A percentile compares a stretch with the other conserved stretches of the same genome.
Evolutionary conservation across 2,888 invertebrate species (phyloP).

Genomic region (Drosophila mettleri): DNA sequence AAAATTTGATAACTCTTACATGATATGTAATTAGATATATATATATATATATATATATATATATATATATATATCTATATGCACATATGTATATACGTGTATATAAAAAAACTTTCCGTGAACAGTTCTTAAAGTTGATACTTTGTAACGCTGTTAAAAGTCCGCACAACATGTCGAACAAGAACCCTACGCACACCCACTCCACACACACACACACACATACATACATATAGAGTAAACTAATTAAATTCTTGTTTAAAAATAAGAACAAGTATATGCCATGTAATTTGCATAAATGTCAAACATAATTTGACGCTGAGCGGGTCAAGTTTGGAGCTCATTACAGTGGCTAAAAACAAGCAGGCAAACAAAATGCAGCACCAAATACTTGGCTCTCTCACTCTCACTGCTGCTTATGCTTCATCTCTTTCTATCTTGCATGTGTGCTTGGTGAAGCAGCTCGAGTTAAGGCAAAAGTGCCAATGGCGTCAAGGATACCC

Average conservation of each 20-base stretch:
- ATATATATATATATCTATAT: background rate
- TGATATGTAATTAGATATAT: background rate
- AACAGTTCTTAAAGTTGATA: background rate
- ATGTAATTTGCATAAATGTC: constrained; percentile 58
- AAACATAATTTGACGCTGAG: constrained; percentile 52
- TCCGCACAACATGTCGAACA: background rate
- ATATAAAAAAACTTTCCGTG: no score
- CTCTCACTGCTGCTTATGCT: background rate
- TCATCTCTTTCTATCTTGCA: constrained; percentile 1
- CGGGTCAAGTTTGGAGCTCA: constrained; percentile 56
- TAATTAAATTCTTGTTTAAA: constrained; percentile 46
- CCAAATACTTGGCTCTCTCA: constrained; percentile 15
- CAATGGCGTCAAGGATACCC: background rate
- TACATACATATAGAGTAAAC: constrained; percentile 15
- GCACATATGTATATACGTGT: no score
- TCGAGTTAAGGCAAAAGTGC: background rate
- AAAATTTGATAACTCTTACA: background rate
- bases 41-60: background rate
- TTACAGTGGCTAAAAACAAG: constrained; percentile 55
- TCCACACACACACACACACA: constrained; percentile 3
- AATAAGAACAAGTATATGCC: constrained; percentile 21
- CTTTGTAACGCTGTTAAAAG: background rate
- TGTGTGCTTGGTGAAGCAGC: constrained; percentile 15
- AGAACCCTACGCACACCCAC: constrained; percentile 2
- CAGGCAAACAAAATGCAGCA: constrained; percentile 23